Evolutionary conservation across 2,888 invertebrate genomes (phyloP), one percentile per base, ranked within the genome.

Genomic region (Sesia apiformis): DNA sequence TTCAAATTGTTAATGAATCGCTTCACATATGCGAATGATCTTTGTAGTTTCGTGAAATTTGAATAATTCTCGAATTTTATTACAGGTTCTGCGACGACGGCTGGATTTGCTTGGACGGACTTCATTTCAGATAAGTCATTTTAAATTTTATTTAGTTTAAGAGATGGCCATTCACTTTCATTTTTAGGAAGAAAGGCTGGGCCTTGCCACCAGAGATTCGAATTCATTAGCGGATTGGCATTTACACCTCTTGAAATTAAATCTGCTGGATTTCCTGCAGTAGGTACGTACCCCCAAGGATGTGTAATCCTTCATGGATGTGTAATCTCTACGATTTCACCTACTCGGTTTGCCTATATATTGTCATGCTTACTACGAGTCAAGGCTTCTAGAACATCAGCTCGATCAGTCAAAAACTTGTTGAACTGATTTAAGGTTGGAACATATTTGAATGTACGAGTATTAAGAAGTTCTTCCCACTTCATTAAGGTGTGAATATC

Each of bases 241-340:
- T 53, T 53, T 43, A 61, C 4, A 1, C 61, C 61, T 23, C 61
- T 39, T 4, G 60, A 61, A 7, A 56, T 57, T 7, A 61, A 7
- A 52, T 63, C 63, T 5, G 61, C 61, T 5, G 61, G 60, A 50
- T 63, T 63, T n/a, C 51, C 6, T 3, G 8, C 23, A 0, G 57
- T 56, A 4, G 59, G 58, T 5, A 59, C 57, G 46, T 60, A 56
- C 23, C 57, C 43, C 58, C 57, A 56, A 6, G n/a, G 7, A 41
- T n/a, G n/a, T n/a, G 41, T 5, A 41, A 41, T 41, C 6, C 6
- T 41, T n/a, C n/a, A n/a, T n/a, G n/a, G n/a, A n/a, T n/a, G n/a
- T 5, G 41, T 41, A 6, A 5, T 41, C 6, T 41, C 41, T 41
- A 5, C 4, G 6, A 41, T 41, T 41, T 41, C 41, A 41, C 41